Base-by-base conservation (phyloP, 2,113 vertebrate genomes). In the Gracilinanus agilis region DNA sequence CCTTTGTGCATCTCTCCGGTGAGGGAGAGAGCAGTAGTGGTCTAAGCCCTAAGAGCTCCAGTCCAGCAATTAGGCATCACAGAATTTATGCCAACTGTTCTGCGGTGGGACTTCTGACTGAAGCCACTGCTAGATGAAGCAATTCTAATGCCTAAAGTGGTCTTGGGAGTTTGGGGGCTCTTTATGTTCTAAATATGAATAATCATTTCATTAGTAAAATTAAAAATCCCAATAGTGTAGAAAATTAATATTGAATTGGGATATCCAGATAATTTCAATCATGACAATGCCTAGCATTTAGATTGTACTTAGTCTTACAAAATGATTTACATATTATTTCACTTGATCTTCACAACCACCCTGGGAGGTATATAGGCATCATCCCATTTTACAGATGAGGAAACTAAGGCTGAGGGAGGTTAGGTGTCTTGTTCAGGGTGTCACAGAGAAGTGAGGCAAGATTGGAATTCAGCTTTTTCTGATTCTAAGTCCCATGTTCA, bases 181-280 rank as follows among this genome's bases (percentile, higher is more conserved):
- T 89, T 19, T 12, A 29, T 21, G 4, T 53, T 24, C 90, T 93
- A 88, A 89, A 58, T 3, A 92, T 96, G 90, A 95, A n/a, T 61
- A 53, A 40, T 40, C 29, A 88, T 54, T 90, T 75, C 94, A 24
- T 58, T 49, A 93, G 10, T 24, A 54, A 61, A 54, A 24, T 40
- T 54, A 34, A 24, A 40, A 90, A 12, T 53, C 92, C 89, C 90
- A 75, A n/a, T 9, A 67, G 27, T 13, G 49, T 49, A 5, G 49
- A 49, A 49, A 49, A 49, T 49, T 49, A 49, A 49, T 49, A 49
- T 49, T 49, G 49, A 49, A 49, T 49, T 49, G 49, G 49, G 49
- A 49, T 49, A 49, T 49, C 49, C 49, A 49, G 49, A 49, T 49
- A 49, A 49, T 49, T 49, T 49, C 49, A 49, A 49, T 49, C 49